Evolutionary conservation across 2,113 vertebrate species (phyloP), one percentile per base, ranked within the genome.

Genomic region (Sinocyclocheilus grahami): DNA sequence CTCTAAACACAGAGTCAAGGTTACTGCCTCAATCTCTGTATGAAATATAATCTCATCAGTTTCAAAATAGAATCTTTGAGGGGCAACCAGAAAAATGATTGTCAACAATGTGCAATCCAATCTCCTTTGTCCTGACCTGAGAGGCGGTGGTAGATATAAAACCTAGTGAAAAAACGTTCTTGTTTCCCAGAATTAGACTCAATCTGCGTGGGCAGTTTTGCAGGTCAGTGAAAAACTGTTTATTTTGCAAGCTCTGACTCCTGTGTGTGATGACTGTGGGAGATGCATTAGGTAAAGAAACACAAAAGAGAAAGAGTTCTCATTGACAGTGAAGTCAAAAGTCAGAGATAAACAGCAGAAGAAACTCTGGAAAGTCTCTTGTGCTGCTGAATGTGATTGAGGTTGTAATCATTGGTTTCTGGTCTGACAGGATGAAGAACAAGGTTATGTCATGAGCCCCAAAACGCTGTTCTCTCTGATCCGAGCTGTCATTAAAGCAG

Each of bases 1-100:
- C 82, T 85, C 55, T 55, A 75, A 85, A 72, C 60, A 55, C 33
- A 67, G 71, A 85, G 84, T 88, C 78, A 88, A 83, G 84, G 87
- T 88, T 86, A 58, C 71, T 14, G 78, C 33, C 33, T 46, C 67
- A 81, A 67, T 87, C 63, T 75, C 60, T 76, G 13, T 75, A 81
- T 85, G 78, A 87, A 86, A 81, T 76, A 46, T 65, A 83, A 76
- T 77, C 79, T 48, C 71, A 78, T 83, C 78, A 82, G 20, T 11
- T 8, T 53, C 18, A 51, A 76, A 75, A 82, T 82, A 51, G 67
- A 86, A 67, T 78, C 75, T 78, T 58, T 77, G 71, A 77, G 48
- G 62, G 78, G 67, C 51, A 81, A 81, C 51, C 24, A 76, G 53
- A 67, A 27, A 83, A 87, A 78, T 74, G 20, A 63, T 74, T 85